Conservation (phyloP, 1,140 invertebrate genomes). For the Nephotettix cincticeps region DNA sequence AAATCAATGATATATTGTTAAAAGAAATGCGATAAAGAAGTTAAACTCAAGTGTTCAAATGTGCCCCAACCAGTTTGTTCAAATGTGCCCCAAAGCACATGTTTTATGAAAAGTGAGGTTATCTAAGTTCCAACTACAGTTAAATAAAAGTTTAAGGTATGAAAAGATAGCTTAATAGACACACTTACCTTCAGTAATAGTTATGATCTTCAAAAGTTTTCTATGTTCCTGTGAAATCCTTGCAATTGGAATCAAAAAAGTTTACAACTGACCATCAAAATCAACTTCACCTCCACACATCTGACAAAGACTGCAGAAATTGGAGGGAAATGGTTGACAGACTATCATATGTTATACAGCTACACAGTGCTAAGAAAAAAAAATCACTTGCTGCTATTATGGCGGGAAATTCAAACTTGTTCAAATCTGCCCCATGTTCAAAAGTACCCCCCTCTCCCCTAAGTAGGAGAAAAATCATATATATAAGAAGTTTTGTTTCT, state of each 20-base stretch:
- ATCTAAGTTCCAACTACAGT: background rate
- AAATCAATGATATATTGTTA: background rate
- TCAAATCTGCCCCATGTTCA: too few relatives aligned
- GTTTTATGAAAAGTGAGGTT: background rate
- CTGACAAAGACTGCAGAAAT: background rate
- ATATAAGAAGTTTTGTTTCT: too few relatives aligned
- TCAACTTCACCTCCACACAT: background rate
- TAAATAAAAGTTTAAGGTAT: background rate
- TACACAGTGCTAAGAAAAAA: background rate
- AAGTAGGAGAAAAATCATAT: too few relatives aligned
- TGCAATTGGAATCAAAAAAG: background rate
- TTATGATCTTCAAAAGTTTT: background rate
- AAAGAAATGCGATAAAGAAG: background rate
- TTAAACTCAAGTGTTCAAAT: too few relatives aligned
- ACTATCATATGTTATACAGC: background rate
- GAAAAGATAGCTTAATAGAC: background rate
- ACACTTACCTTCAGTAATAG: background rate
- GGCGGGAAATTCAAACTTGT: background rate
- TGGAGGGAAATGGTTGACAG: background rate
- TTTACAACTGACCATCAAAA: background rate
- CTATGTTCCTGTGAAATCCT: background rate
- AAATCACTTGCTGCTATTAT: background rate
- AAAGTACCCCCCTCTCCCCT: slow-evolving; percentile 20
- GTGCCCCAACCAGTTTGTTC: too few relatives aligned
- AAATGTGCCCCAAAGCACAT: background rate